Base-by-base conservation (phyloP, 92 coral and sea anemone genomes). In the Nematostella vectensis region DNA sequence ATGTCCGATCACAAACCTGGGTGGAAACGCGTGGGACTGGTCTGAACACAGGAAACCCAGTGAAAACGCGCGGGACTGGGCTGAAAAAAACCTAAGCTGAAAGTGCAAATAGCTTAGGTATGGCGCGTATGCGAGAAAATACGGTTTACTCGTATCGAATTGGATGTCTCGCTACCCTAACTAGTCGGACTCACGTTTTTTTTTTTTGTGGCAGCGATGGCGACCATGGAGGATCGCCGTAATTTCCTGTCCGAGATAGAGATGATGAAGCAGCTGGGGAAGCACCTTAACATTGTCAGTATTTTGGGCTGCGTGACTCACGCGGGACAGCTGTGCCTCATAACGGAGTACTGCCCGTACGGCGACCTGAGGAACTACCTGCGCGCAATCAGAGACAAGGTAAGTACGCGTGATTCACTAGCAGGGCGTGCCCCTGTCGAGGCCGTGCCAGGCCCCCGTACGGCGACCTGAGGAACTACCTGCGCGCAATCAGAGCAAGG, bases 251-350 rank as follows among this genome's bases (percentile, higher is more conserved):
- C 67, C 19, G 95, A 85, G 62, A 85, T 85, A 28, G 64, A 70
- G 40, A 78, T 81, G 84, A 85, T 85, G 95, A 85, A 85, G 29
- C 80, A 82, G 36, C 58, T 85, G 13, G 88, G 88, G 8, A 85
- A 85, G 64, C 95, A 85, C 25, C 77, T 85, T 25, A 85, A 85
- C 51, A 83, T 85, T 9, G 95, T 85, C 50, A 85, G 95, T 44
- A 85, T 85, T 61, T 57, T 85, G 74, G 95, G 88, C 8, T 85
- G 84, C 55, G 95, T 85, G 44, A 65, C 87, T 0, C 65, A 54
- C 25, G 76, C 81, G 31, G 88, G 84, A 4, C 88, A 82, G 20
- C 64, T 85, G 54, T 85, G 95, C 51, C 88, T 85, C 12, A 61
- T 85, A 45, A 85, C 81, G 1, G 95, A 85, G 58, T 85, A 66